A percentile compares a stretch with the other conserved stretches of the same genome.
Conservation (phyloP, 2,113 vertebrate species). For the Bucco capensis region DNA sequence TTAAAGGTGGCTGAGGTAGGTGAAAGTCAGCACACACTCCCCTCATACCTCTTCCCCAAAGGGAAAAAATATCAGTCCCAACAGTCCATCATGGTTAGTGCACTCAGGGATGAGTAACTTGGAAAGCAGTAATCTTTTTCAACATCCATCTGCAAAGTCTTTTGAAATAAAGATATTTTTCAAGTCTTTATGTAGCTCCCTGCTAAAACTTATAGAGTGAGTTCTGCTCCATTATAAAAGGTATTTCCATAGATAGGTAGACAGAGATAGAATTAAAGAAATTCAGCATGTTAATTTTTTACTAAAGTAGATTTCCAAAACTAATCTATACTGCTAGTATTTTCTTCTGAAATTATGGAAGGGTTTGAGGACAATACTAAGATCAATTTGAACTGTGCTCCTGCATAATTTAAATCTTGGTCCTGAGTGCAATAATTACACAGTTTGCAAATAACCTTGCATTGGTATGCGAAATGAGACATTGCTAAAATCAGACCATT, state of each 20-base stretch:
- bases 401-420: not conserved
- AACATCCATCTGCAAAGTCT: not conserved
- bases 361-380: not conserved
- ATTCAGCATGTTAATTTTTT: not conserved
- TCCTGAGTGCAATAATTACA: not conserved
- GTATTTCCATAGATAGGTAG: not conserved
- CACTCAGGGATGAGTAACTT: not conserved
- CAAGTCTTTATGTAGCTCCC: not conserved
- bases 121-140: not conserved
- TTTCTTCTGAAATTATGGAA: not conserved
- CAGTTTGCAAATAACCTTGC: not conserved
- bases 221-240: not conserved
- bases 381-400: not conserved
- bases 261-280: not conserved
- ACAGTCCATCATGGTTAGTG: not conserved
- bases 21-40: not conserved
- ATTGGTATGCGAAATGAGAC: not conserved
- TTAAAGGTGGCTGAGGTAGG: not conserved
- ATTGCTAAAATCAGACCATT: not conserved
- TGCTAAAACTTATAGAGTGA: not conserved
- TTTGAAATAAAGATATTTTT: not conserved
- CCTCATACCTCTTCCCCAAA: not conserved
- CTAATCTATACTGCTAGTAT: not conserved
- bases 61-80: not conserved
- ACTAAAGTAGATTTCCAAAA: not conserved